These are phyloP conservation scores for Dasyprocta punctata DNA, from an alignment of 2,113 vertebrate genomes.

Conservation along the genomic window DNA sequence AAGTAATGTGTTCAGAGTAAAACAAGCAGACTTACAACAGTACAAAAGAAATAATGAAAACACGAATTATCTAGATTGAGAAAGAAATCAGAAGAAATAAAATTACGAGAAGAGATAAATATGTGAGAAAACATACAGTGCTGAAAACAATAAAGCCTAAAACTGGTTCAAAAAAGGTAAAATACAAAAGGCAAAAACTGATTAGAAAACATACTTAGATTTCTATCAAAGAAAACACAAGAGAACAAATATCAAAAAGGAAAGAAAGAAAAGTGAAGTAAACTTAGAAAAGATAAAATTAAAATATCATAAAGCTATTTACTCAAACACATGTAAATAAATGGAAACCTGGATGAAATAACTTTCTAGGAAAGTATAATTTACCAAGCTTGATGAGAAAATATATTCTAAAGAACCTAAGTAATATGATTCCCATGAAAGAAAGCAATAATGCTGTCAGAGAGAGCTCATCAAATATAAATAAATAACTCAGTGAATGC, in stretches of 20 bases:
- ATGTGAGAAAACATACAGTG: neutral
- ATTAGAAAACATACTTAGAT: neutral
- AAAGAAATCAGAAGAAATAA: conserved; percentile 8
- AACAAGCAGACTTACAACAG: neutral
- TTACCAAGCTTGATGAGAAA: neutral
- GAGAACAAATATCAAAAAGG: neutral
- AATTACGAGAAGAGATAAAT: neutral
- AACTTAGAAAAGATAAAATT: neutral
- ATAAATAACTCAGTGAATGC: neutral
- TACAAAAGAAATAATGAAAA: neutral
- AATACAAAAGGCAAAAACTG: neutral
- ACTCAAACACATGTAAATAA: neutral
- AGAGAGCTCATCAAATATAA: neutral
- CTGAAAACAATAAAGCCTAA: neutral
- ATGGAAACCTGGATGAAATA: neutral
- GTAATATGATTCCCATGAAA: neutral
- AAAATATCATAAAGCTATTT: neutral
- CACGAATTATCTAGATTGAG: neutral
- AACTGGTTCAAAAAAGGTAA: neutral
- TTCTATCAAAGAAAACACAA: neutral
- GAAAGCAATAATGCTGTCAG: neutral
- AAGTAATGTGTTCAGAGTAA: neutral
- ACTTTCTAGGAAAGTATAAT: neutral
- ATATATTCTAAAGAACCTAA: neutral
- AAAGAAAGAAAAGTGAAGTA: neutral